Evolutionary conservation across 2,888 invertebrate genomes (phyloP), one percentile per base, ranked within the genome.

Genomic region (Mayetiola destructor): DNA sequence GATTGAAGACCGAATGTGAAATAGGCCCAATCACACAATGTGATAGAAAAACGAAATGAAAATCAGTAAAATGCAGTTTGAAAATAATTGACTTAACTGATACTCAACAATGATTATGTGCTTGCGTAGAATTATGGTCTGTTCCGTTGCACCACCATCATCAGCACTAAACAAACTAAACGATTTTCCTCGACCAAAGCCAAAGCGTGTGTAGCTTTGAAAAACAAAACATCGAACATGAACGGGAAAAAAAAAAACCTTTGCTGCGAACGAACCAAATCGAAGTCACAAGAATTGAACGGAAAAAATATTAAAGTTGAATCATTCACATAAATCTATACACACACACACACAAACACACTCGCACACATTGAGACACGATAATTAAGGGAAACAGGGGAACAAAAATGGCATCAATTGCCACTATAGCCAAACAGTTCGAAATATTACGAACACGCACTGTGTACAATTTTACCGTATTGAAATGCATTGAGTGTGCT

Each of bases 361-460:
- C n/a, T n/a, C n/a, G n/a, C n/a, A n/a, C n/a, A n/a, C n/a, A n/a
- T n/a, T n/a, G n/a, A n/a, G n/a, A n/a, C n/a, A n/a, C n/a, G n/a
- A n/a, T n/a, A n/a, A n/a, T n/a, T n/a, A n/a, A n/a, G n/a, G n/a
- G n/a, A n/a, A n/a, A n/a, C n/a, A n/a, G n/a, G n/a, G 3, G 42
- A 42, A 48, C 5, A 23, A 27, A 48, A 36, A 48, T 27, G 48
- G 48, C 48, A 48, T 48, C 48, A 48, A 48, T 48, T 48, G 23
- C 48, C 48, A 48, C 48, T 27, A 48, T 48, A 23, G 27, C 27
- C 48, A 48, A n/a, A n/a, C n/a, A n/a, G n/a, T n/a, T 48, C 48
- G 48, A 48, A 48, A 37, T n/a, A 48, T 48, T 48, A 48, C 27
- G 48, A 48, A 48, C 48, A 48, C 48, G 48, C 48, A 48, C 48